Conservation (phyloP, 2,113 vertebrate genomes). For the Amblyopsis rosae region DNA sequence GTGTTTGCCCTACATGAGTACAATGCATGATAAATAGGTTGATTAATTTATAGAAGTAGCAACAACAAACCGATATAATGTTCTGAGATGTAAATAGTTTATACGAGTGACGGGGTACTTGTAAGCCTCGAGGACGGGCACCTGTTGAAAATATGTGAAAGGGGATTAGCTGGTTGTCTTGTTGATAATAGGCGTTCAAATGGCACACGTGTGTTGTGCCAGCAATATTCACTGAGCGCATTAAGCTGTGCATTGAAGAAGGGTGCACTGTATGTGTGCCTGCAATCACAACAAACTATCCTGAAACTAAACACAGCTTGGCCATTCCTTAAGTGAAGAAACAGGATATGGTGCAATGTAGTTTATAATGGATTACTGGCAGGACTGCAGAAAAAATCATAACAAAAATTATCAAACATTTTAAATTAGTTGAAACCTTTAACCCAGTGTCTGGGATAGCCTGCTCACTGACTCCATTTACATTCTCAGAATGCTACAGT, state of each 20-base stretch:
- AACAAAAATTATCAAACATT: too few relatives aligned
- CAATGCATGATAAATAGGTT: neutral
- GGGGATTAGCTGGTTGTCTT: constrained; percentile 16
- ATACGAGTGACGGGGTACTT: neutral
- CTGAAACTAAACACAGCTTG: neutral
- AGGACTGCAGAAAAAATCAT: neutral
- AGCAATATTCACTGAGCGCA: neutral
- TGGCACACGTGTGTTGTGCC: neutral
- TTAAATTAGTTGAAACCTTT: constrained; percentile 24
- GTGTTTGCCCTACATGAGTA: neutral
- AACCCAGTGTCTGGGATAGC: neutral
- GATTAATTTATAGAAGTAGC: neutral
- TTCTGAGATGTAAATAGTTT: constrained; percentile 39
- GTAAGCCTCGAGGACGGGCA: constrained; percentile 9
- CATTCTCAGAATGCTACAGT: constrained; percentile 3
- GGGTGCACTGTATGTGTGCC: neutral
- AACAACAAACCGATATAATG: neutral
- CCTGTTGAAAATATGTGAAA: constrained; percentile 19
- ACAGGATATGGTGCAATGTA: too few relatives aligned
- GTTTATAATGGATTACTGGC: neutral
- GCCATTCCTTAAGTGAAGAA: neutral
- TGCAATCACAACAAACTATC: neutral
- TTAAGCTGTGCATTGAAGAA: neutral
- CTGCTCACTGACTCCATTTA: neutral
- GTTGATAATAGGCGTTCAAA: neutral